Evolutionary conservation across 2,113 vertebrate species (phyloP).

Genomic region (Desmodus rotundus): DNA sequence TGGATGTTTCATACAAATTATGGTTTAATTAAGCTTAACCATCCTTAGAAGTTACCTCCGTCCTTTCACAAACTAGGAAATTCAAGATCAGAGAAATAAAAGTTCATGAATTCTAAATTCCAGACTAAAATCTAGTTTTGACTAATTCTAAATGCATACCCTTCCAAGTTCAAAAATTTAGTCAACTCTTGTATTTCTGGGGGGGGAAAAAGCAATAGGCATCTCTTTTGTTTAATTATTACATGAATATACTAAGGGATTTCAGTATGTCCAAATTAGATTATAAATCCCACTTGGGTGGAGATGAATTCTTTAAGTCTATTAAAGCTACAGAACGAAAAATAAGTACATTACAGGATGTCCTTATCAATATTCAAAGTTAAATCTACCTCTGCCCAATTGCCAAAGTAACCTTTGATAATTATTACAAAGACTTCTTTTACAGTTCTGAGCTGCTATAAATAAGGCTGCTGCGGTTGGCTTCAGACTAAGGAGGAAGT

Average conservation of each 20-base stretch:
- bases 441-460: neutral
- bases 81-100: neutral
- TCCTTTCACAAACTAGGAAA: neutral
- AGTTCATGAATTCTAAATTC: neutral
- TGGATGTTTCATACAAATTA: neutral
- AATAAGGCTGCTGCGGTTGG: neutral
- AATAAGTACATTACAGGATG: neutral
- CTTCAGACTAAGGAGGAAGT: neutral
- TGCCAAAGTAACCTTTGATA: neutral
- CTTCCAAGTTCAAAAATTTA: neutral
- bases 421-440: neutral
- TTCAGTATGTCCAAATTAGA: neutral
- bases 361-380: neutral
- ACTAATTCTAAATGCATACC: neutral
- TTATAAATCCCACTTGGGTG: neutral
- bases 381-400: neutral
- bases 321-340: neutral
- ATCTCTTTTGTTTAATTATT: neutral
- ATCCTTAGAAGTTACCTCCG: neutral
- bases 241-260: neutral
- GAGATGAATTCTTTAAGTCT: neutral
- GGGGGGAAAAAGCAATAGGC: neutral
- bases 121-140: neutral
- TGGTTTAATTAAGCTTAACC: neutral
- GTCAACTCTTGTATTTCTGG: neutral